Evolutionary conservation across 2,113 vertebrate species (phyloP).

Genomic region (Rhynchopsitta pachyrhyncha): DNA sequence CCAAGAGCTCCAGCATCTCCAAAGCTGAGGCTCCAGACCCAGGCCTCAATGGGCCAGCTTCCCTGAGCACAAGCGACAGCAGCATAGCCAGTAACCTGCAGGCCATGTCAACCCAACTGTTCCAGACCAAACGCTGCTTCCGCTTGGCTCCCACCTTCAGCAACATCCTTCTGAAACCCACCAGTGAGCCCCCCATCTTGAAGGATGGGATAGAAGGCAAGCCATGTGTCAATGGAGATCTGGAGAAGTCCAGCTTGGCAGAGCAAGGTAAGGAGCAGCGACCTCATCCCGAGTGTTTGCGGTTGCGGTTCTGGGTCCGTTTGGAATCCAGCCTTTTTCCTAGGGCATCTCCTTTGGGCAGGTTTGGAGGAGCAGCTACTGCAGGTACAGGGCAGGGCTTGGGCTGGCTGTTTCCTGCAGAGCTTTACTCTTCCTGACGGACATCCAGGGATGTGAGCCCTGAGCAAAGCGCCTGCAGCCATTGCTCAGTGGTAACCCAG

Average conservation of each 20-base stretch:
- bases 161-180: conserved; percentile 87
- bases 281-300: rapidly evolving
- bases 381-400: background rate
- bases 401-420: background rate
- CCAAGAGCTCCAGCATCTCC: background rate
- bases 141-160: conserved; percentile 95
- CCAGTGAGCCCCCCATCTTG: background rate
- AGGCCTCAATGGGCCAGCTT: conserved; percentile 79
- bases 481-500: background rate
- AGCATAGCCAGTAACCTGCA: conserved; percentile 96
- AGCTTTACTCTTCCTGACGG: background rate
- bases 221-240: conserved; percentile 74
- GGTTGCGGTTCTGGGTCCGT: too few relatives aligned
- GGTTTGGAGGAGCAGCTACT: background rate
- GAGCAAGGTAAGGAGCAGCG: conserved; percentile 78
- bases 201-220: conserved; percentile 23
- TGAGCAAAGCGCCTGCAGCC: background rate
- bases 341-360: background rate
- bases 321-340: background rate
- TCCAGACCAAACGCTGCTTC: conserved; percentile 95
- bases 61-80: conserved; percentile 74
- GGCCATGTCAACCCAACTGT: conserved; percentile 96
- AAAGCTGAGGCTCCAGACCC: conserved; percentile 67
- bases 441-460: background rate
- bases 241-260: conserved; percentile 67